These are phyloP conservation scores for Caenorhabditis parvicauda DNA, from an alignment of 2,888 invertebrate genomes.

Conservation along the genomic window DNA sequence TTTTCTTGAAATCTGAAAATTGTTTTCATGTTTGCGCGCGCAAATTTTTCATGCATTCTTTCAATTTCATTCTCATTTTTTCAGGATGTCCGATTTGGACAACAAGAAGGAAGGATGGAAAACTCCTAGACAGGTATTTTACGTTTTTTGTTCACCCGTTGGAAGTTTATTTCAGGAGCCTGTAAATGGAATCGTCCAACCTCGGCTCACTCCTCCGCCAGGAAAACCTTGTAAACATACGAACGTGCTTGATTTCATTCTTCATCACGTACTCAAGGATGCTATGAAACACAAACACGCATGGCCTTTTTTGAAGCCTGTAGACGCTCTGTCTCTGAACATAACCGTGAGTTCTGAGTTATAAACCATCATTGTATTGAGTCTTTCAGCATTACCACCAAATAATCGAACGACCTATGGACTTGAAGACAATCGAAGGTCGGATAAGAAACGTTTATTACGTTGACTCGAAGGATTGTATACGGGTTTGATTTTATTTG, in stretches of 20 bases:
- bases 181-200: conserved; percentile 82
- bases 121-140: conserved; percentile 14
- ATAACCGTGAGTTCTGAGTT: conserved; percentile 73
- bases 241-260: conserved; percentile 88
- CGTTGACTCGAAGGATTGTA: conserved; percentile 89
- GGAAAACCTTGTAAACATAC: conserved; percentile 85
- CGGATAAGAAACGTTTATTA: conserved; percentile 92
- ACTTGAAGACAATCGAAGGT: conserved; percentile 92
- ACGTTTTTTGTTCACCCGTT: background rate
- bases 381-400: conserved; percentile 85
- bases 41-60: too few species aligned
- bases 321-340: conserved; percentile 90
- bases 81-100: too few species aligned
- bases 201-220: conserved; percentile 78
- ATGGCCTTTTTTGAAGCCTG: conserved; percentile 98
- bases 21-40: too few species aligned
- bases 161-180: conserved; percentile 71
- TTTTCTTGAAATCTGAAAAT: too few species aligned
- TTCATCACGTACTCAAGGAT: conserved; percentile 89
- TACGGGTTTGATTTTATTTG: conserved; percentile 65
- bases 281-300: conserved; percentile 97
- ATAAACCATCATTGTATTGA: background rate
- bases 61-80: too few species aligned
- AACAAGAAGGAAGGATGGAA: too few species aligned
- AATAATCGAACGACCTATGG: conserved; percentile 96